Evolutionary conservation across 2,888 invertebrate species (phyloP).

Genomic region (Oegoconia quadripuncta): DNA sequence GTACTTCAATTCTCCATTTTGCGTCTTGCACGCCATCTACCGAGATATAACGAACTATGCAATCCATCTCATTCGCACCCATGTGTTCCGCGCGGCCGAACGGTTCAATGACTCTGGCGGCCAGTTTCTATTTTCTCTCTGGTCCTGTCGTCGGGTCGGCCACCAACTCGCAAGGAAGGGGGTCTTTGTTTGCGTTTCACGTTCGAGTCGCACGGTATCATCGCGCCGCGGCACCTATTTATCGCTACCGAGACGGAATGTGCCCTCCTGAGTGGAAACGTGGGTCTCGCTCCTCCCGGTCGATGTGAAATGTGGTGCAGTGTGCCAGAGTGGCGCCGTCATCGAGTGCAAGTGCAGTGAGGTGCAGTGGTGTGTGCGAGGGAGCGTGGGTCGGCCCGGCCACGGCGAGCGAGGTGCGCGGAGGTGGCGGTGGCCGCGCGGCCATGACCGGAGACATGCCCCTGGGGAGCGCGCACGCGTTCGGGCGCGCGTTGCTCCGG

Average conservation of each 20-base stretch:
- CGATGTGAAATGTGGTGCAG: conserved; percentile 70
- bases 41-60: conserved; percentile 19
- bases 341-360: conserved; percentile 75
- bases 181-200: conserved; percentile 79
- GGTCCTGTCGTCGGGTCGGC: conserved; percentile 71
- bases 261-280: conserved; percentile 74
- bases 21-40: conserved; percentile 46
- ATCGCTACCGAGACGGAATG: conserved; percentile 74
- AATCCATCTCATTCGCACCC: conserved; percentile 65
- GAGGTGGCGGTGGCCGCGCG: conserved; percentile 70
- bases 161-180: conserved; percentile 53
- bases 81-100: conserved; percentile 52
- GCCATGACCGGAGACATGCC: conserved; percentile 78
- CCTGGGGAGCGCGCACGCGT: conserved; percentile 76
- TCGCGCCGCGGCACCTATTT: conserved; percentile 56
- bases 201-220: conserved; percentile 72
- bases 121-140: conserved; percentile 79
- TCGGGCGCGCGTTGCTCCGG: conserved; percentile 72
- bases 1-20: conserved; percentile 23
- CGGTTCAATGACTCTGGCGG: conserved; percentile 78
- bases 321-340: conserved; percentile 72
- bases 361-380: conserved; percentile 71
- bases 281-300: conserved; percentile 73
- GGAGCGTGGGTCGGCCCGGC: conserved; percentile 69
- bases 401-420: conserved; percentile 70